Evolutionary conservation across 2,113 vertebrate species (phyloP), one percentile per base, ranked within the genome.

Genomic region (Excalfactoria chinensis): DNA sequence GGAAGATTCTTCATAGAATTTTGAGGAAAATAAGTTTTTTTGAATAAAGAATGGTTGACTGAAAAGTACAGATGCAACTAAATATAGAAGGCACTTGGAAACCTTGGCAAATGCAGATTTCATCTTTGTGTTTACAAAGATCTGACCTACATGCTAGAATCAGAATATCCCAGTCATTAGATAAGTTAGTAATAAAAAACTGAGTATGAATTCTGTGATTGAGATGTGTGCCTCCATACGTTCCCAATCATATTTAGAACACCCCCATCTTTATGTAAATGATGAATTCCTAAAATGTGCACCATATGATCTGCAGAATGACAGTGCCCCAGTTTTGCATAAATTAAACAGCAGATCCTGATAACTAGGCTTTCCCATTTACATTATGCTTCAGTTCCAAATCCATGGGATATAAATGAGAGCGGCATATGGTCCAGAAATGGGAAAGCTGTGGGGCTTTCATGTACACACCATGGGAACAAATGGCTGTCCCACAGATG

Each of bases 401-500:
- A 95, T 93, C 84, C 93, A 83, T 91, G 96, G 74, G 94, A 92
- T 92, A 89, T 88, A 95, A 96, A 94, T 93, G 94, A 96, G 84
- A 89, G 68, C 68, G 95, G 43, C 93, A 96, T 96, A 95, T 96
- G 95, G 96, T 91, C 71, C 41, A 91, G 89, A 94, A 90, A 96
- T 91, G 63, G 75, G 74, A 91, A 95, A 96, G 82, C 91, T 93
- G 94, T 96, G 94, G 89, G 93, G 91, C 89, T 94, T 96, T 89
- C 89, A 91, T 96, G 93, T 96, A 92, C 15, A 22, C 91, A 80
- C 84, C 75, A 83, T 92, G 89, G 89, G 91, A 96, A 78, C 86
- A 96, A 96, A 96, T 95, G 93, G 86, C 89, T 92, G 95, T 95
- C 91, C 92, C 89, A 87, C 94, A 96, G 94, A 96, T 94, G 93